Evolutionary conservation across 1,140 invertebrate species (phyloP).

Genomic region (Neotoxoptera formosana): DNA sequence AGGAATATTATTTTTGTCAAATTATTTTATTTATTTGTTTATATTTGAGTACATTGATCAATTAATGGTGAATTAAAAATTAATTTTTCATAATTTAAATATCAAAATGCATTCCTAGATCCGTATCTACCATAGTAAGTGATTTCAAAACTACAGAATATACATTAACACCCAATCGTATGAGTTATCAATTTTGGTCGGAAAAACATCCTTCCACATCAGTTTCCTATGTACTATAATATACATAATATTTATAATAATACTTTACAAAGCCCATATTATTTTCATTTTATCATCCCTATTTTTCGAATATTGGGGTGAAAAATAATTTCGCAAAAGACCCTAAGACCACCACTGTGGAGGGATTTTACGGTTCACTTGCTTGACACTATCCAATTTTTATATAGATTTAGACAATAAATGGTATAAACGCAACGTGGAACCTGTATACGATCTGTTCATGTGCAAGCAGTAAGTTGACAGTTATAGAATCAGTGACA

Average conservation of each 20-base stretch:
- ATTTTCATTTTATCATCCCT: not conserved
- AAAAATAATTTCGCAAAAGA: slow-evolving; percentile 18
- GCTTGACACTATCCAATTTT: slow-evolving; percentile 19
- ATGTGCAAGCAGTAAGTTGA: slow-evolving; percentile 16
- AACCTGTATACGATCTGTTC: not conserved
- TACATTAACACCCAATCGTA: not conserved
- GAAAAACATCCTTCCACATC: slow-evolving; percentile 10
- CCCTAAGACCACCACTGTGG: not conserved
- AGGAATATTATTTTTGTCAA: not conserved
- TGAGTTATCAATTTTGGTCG: not conserved
- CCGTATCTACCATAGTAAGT: not conserved
- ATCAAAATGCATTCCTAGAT: not conserved
- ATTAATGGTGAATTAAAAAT: not conserved
- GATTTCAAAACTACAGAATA: not conserved
- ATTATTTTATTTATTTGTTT: not conserved
- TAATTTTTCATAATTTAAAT: not conserved
- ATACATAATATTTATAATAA: not conserved
- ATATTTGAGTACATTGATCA: not conserved
- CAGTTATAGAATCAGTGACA: not conserved
- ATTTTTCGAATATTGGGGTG: slow-evolving; percentile 5
- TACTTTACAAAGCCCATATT: not conserved
- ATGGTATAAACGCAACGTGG: not conserved
- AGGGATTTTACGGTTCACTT: slow-evolving; percentile 39
- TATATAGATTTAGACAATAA: slow-evolving; percentile 13
- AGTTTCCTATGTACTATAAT: too few relatives aligned